These are phyloP conservation scores for Mythimna pallens DNA, from an alignment of 2,888 invertebrate species.

Conservation along the genomic window DNA sequence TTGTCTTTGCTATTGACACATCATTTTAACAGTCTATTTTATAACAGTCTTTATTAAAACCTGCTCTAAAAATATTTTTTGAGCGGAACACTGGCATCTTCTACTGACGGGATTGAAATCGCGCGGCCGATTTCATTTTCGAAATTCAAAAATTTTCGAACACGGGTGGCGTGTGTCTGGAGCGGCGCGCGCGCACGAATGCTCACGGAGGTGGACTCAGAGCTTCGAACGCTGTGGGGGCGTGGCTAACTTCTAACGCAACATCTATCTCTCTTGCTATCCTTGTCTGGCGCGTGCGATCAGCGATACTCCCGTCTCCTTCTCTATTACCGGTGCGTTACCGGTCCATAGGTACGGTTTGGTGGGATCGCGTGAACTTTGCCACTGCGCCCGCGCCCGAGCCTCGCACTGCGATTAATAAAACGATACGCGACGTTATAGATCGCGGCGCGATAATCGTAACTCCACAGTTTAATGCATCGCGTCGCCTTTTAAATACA, in stretches of 20 bases:
- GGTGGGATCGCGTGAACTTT: slow-evolving; percentile 89
- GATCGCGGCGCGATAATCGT: slow-evolving; percentile 84
- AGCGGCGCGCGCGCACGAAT: slow-evolving; percentile 89
- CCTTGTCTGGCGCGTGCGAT: slow-evolving; percentile 67
- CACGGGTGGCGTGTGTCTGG: slow-evolving; percentile 80
- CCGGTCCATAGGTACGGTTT: slow-evolving; percentile 75
- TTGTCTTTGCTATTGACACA: slow-evolving; percentile 69
- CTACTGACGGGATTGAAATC: slow-evolving; percentile 72
- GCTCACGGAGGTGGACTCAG: slow-evolving; percentile 86
- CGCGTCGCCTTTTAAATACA: slow-evolving; percentile 67
- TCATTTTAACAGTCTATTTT: slow-evolving; percentile 63
- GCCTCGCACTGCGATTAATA: slow-evolving; percentile 82
- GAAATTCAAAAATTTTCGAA: slow-evolving; percentile 72
- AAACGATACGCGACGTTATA: slow-evolving; percentile 86
- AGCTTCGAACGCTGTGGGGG: slow-evolving; percentile 81
- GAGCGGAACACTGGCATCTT: slow-evolving; percentile 74
- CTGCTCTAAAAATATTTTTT: slow-evolving; percentile 51
- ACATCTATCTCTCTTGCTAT: slow-evolving; percentile 82
- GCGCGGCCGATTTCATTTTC: slow-evolving; percentile 80
- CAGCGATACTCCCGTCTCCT: slow-evolving; percentile 68
- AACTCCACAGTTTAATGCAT: slow-evolving; percentile 77
- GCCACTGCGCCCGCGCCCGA: slow-evolving; percentile 78
- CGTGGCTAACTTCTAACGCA: slow-evolving; percentile 89
- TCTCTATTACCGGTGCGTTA: slow-evolving; percentile 86
- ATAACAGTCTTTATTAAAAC: slow-evolving; percentile 49